Percentiles rank a stretch among this genome's conserved stretches.
Conservation (phyloP, 2,888 invertebrate genomes). For the Phortica okadai region DNA sequence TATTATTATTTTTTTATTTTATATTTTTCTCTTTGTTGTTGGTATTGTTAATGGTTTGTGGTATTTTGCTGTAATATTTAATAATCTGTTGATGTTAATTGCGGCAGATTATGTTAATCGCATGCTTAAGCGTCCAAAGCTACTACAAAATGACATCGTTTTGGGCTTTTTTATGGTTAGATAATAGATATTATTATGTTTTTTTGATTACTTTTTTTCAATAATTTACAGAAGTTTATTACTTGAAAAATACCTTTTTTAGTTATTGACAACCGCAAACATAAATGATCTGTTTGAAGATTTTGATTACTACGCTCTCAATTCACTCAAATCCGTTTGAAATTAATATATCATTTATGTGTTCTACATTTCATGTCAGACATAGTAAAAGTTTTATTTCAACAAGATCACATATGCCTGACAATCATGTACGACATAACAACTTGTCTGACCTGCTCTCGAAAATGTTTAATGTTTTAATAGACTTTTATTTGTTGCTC, state of each 20-base stretch:
- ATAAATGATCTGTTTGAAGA: no score
- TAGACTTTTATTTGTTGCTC: no score
- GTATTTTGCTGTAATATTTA: conserved; percentile 6
- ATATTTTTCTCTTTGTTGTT: not conserved
- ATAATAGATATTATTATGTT: conserved; percentile 49
- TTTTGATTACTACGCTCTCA: no score
- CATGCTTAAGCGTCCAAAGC: conserved; percentile 57
- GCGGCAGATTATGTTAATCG: conserved; percentile 56
- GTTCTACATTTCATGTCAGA: no score
- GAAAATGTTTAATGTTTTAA: no score
- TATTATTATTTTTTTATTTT: not conserved
- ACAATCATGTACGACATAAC: no score
- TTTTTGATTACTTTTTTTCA: conserved; percentile 2
- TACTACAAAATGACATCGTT: conserved; percentile 41
- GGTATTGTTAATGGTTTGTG: not conserved
- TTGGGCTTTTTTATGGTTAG: conserved; percentile 47
- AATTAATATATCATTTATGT: no score
- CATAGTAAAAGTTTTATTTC: no score
- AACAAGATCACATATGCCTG: no score
- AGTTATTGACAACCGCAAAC: no score
- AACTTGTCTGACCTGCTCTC: no score
- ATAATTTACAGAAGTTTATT: not conserved
- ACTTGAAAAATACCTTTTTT: not conserved
- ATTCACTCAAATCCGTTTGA: no score
- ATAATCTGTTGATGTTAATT: conserved; percentile 32